Base-by-base conservation (phyloP, 2,113 vertebrate species). In the Vulpes lagopus region DNA sequence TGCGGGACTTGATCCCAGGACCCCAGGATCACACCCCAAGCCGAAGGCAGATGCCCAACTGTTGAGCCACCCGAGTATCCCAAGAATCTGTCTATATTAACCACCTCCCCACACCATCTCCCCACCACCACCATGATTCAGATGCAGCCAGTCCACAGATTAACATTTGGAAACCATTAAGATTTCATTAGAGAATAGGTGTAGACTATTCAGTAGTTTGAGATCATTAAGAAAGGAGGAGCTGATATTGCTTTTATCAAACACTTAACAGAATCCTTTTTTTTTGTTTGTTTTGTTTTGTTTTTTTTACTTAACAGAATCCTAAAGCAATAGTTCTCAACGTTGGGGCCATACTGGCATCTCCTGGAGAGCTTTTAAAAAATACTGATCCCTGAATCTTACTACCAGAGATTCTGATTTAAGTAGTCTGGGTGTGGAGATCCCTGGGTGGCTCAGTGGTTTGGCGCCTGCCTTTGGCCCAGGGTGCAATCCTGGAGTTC, bases 91-190 rank as follows among this genome's bases (percentile, higher is more conserved):
- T 89, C 89, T 92, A 80, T 76, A 83, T 94, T 60, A 49, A 59
- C 20, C 6, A 11, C 25, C 11, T 4, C 15, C 15, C 32, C n/a
- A 7, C 43, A 43, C 43, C 43, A 43, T 43, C 43, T 43, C 43
- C 43, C 65, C 12, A 38, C 27, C 51, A 81, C 43, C 23, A 83
- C 78, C 67, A 53, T n/a, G 57, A 91, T 87, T 97, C 78, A 84
- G 35, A 78, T 71, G 65, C 43, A 84, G 1, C 11, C 27, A 92
- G 57, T 76, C 76, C 91, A 82, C 78, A 49, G 51, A 97, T 55
- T 83, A 94, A 96, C 55, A 53, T 89, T 73, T 94, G 86, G 60
- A 82, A 92, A 88, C 55, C 67, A 82, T 86, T 91, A 82, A 65
- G 86, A 59, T 65, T 94, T 84, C 43, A 49, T 94, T 49, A 78